Evolutionary conservation across 2,113 vertebrate genomes (phyloP).

Genomic region (Xenopus laevis): DNA sequence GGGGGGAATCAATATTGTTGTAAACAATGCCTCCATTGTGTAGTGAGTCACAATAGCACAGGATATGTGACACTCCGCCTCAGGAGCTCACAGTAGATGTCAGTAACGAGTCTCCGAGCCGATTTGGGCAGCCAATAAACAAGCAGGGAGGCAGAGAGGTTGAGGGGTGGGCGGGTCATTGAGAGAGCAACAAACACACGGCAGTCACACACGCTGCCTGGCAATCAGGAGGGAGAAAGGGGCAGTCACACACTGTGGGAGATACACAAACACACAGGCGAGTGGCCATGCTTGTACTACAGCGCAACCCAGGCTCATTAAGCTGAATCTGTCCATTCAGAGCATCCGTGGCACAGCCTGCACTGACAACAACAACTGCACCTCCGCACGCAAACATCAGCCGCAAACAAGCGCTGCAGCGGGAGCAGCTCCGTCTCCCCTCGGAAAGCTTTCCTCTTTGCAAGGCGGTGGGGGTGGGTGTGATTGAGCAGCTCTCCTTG

Average conservation of each 20-base stretch:
- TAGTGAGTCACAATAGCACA: not conserved
- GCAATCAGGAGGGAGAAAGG: not conserved
- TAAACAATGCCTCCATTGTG: slow-evolving; percentile 24
- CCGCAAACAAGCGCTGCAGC: not conserved
- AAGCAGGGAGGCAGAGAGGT: slow-evolving; percentile 8
- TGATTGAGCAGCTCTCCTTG: slow-evolving; percentile 33
- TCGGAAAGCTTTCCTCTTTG: slow-evolving; percentile 28
- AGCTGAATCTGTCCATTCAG: not conserved
- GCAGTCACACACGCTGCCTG: not conserved
- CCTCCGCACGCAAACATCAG: not conserved
- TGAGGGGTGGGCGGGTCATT: slow-evolving; percentile 22
- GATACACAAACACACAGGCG: slow-evolving; percentile 13
- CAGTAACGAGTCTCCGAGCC: slow-evolving; percentile 26
- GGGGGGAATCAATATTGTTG: slow-evolving; percentile 12
- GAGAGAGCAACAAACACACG: slow-evolving; percentile 29
- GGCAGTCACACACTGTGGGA: slow-evolving; percentile 6
- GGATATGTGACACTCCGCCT: not conserved
- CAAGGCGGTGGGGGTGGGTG: slow-evolving; percentile 38
- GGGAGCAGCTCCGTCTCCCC: slow-evolving; percentile 2
- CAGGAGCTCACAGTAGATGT: slow-evolving; percentile 18
- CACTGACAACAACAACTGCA: not conserved
- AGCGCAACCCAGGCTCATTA: not conserved
- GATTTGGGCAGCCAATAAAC: slow-evolving; percentile 9
- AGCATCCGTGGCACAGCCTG: not conserved
- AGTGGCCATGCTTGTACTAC: not conserved